These are phyloP conservation scores for Aspiorhynchus laticeps DNA, from an alignment of 2,113 vertebrate genomes.

Conservation along the genomic window DNA sequence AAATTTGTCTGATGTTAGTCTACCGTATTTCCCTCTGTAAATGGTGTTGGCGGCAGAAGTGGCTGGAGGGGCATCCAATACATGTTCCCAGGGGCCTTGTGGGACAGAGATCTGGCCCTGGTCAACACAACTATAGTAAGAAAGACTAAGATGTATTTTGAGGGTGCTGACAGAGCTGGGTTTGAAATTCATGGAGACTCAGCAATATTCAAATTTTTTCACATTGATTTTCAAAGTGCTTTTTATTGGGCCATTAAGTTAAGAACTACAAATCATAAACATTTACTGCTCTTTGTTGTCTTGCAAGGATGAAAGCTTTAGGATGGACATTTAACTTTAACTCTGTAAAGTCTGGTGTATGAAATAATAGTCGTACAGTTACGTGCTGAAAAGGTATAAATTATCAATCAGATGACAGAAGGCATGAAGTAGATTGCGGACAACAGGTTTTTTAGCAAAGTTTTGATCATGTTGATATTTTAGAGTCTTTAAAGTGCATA, in stretches of 20 bases:
- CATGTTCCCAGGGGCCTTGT: background rate
- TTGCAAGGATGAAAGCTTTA: background rate
- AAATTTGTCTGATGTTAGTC: background rate
- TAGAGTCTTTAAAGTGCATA: no score
- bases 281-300: background rate
- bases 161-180: background rate
- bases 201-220: background rate
- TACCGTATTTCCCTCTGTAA: background rate
- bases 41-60: background rate
- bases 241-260: background rate
- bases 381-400: no score
- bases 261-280: background rate
- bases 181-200: background rate
- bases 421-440: no score
- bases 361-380: no score
- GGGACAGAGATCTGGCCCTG: background rate
- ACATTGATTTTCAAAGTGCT: background rate
- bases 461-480: no score
- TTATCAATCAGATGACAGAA: no score
- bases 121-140: background rate
- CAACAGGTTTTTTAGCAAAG: no score
- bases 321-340: no score
- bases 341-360: no score
- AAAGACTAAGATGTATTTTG: background rate
- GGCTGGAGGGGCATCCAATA: background rate